Base-by-base conservation (phyloP, 2,888 invertebrate species). In the Malthinus seriepunctatus region DNA sequence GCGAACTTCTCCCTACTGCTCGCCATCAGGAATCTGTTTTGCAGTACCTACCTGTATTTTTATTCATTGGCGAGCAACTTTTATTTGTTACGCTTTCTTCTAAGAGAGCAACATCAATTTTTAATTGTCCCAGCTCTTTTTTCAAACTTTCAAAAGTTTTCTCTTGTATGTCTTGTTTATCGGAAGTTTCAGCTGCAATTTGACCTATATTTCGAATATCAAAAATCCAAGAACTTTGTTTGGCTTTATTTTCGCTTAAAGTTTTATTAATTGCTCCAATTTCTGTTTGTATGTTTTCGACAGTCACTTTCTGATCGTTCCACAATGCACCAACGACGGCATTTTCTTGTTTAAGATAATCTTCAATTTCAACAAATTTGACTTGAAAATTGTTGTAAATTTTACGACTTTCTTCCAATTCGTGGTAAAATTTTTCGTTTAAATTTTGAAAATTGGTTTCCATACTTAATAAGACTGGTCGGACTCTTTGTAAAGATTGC, bases 161-260 rank as follows among this genome's bases (percentile, higher is more conserved):
- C 9, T 80, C 79, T 8, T 84, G 70, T 33, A 78, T 79, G 50
- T 84, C 82, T 33, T 83, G 75, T 60, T 81, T 83, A 35, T 83
- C 82, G 11, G 80, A 78, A 8, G 81, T 80, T 66, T 82, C 83
- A 33, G 79, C 78, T 0, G 82, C 79, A 47, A 80, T 80, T 64
- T 81, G 80, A 60, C 79, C 82, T 56, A 82, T 76, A 9, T 80
- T 77, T 67, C 80, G 80, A 0, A 83, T 73, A 67, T 84, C 83
- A 53, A 78, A 81, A 62, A 80, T 78, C 9, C 84, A 65, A 15
- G 75, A 75, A 1, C 80, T 76, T 56, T 81, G 80, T 69, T 82
- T 83, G 0, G 77, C 70, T 39, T 73, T 79, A 32, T 81, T 67
- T 57, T 82, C 81, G n/a, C 75, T 75, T 9, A 78, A 64, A 9